phyloP scores from a whole-genome alignment of 92 coral and sea anemone genomes.

The Zoanthus sociatus region DNA sequence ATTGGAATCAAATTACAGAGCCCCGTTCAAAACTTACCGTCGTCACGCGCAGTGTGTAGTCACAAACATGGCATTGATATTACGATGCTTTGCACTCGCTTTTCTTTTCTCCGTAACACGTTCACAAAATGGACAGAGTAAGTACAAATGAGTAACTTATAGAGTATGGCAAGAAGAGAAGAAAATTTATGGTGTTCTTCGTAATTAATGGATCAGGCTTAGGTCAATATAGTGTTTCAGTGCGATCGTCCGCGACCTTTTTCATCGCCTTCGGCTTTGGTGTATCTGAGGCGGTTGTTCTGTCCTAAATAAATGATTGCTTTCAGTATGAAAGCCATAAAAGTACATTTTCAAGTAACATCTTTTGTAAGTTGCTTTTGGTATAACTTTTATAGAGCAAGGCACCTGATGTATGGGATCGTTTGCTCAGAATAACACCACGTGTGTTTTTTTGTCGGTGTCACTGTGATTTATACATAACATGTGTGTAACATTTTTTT shows the following conservation, averaged over 20 bases:
- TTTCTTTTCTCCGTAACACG: slow-evolving; percentile 2
- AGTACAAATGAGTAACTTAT: neutral
- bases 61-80: slow-evolving; percentile 4
- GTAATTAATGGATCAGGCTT: neutral
- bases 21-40: neutral
- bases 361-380: neutral
- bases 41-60: neutral
- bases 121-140: slow-evolving; percentile 16
- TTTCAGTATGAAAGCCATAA: too few species aligned
- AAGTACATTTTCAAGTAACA: too few species aligned
- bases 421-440: neutral
- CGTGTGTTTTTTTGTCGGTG: neutral
- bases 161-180: neutral
- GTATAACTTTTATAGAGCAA: neutral
- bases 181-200: neutral
- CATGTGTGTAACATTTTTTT: neutral
- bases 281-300: too few species aligned
- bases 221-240: neutral
- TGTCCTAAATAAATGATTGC: too few species aligned
- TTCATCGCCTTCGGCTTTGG: too few species aligned
- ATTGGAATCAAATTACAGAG: slow-evolving; percentile 5
- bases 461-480: neutral
- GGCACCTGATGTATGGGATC: neutral
- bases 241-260: neutral
- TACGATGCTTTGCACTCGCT: neutral